Evolutionary conservation across 2,797 vertebrate species (phyloP), one percentile per base, ranked within the genome.

Genomic region (Numenius phaeopus): DNA sequence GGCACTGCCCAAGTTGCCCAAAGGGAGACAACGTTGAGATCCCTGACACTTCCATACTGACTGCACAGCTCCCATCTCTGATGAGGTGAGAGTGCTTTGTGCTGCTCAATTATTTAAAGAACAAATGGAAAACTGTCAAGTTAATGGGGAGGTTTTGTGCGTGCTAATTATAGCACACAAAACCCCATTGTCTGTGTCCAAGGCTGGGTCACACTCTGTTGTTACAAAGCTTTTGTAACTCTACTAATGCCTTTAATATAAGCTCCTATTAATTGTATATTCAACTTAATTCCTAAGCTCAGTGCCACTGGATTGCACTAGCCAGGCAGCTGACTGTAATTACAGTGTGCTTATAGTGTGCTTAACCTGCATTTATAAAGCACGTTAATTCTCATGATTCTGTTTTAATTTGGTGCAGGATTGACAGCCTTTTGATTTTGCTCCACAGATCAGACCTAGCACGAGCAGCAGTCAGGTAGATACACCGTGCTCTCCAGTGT

Each of bases 231-330:
- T 97, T 98, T 97, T 97, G 91, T 98, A 97, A 97, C 95, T 97
- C 80, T 73, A 69, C 95, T 97, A 98, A 98, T 97, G 76, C 78
- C 83, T 95, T 97, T 98, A 97, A 96, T 97, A 95, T 97, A 98
- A 98, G 89, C 97, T 97, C 73, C 95, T 97, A 97, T 97, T 98
- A 98, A 98, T 97, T 98, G 94, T 97, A 91, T 91, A 83, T 95
- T 95, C 97, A 97, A 94, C 93, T 94, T 98, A 96, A 95, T 96
- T 97, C 96, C 90, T 96, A 87, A 97, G 64, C 89, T 97, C 88
- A 89, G 49, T 71, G 83, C 91, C 90, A 92, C 66, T 96, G 84
- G 96, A 94, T 39, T 91, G 95, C 96, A 64, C 87, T 80, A 94
- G 85, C 92, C 97, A 73, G 83, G 97, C 96, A 95, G 82, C 96